A percentile compares a stretch with the other conserved stretches of the same genome.
These are phyloP conservation scores for Ciconia nigra DNA, from an alignment of 2,797 vertebrate genomes.

Conservation along the genomic window DNA sequence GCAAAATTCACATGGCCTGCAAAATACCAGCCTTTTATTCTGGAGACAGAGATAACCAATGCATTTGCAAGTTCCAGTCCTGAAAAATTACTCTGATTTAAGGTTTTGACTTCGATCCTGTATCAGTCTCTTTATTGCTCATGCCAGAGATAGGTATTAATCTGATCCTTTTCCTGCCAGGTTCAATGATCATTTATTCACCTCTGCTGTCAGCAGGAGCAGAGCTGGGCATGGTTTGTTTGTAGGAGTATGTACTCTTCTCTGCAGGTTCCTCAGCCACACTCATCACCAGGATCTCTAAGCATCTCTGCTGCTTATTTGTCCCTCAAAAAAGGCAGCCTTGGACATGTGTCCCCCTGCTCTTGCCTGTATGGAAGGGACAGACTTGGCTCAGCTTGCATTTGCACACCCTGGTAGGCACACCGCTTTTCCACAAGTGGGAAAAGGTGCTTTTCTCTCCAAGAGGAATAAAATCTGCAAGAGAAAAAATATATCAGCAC, in stretches of 20 bases:
- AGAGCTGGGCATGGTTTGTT: neutral
- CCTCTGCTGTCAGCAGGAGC: neutral
- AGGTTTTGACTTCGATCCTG: neutral
- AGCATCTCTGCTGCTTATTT: neutral
- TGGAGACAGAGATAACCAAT: neutral
- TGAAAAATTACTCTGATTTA: constrained; percentile 4
- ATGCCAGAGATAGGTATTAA: neutral
- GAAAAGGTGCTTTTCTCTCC: neutral
- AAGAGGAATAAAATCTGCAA: neutral
- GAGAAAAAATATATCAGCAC: neutral
- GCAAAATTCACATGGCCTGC: neutral
- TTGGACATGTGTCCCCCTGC: neutral
- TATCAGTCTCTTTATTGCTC: neutral
- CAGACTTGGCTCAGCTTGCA: neutral
- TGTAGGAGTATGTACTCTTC: neutral
- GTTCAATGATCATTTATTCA: neutral
- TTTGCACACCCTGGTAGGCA: neutral
- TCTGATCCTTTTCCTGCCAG: neutral
- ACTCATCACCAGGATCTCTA: neutral
- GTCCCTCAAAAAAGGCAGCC: neutral
- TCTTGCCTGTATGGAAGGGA: neutral
- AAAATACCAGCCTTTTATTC: neutral
- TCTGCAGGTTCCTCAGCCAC: neutral
- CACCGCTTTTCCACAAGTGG: neutral
- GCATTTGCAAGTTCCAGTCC: neutral